phyloP scores from a whole-genome alignment of 2,888 invertebrate species.

The Epirrhoe tristata region DNA sequence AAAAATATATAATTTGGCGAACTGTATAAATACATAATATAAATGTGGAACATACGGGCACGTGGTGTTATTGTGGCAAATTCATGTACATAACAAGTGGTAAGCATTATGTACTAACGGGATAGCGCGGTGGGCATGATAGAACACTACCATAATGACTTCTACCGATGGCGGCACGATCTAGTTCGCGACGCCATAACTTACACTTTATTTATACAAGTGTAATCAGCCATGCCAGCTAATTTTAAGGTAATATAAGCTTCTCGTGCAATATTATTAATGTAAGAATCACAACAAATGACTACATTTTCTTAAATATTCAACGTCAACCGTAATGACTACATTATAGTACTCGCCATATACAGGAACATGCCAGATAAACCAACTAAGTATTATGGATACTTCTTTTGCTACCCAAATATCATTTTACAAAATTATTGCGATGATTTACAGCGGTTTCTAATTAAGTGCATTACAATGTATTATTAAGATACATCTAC shows the following conservation, averaged over 20 bases:
- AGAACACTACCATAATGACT: slow-evolving; percentile 35
- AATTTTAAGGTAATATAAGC: slow-evolving; percentile 45
- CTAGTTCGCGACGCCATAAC: slow-evolving; percentile 20
- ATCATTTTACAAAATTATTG: slow-evolving; percentile 76
- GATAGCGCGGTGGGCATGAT: slow-evolving; percentile 38
- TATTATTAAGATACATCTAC: slow-evolving; percentile 49
- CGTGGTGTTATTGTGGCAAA: slow-evolving; percentile 70
- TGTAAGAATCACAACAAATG: slow-evolving; percentile 44
- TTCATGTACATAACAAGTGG: slow-evolving; percentile 62
- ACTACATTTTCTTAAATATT: slow-evolving; percentile 43
- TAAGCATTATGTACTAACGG: slow-evolving; percentile 35
- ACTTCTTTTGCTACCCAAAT: slow-evolving; percentile 57
- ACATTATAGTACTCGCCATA: slow-evolving; percentile 53
- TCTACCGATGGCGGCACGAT: slow-evolving; percentile 32
- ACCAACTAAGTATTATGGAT: slow-evolving; percentile 55
- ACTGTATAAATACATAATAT: slow-evolving; percentile 66
- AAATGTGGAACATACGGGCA: slow-evolving; percentile 64
- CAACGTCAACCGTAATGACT: slow-evolving; percentile 38
- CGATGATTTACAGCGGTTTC: slow-evolving; percentile 66
- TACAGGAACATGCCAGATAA: slow-evolving; percentile 77
- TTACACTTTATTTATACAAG: slow-evolving; percentile 33
- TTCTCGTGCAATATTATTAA: slow-evolving; percentile 43
- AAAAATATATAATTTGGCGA: slow-evolving; percentile 77
- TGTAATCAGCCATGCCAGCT: slow-evolving; percentile 45
- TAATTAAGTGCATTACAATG: slow-evolving; percentile 64